Conservation (phyloP, 1,140 invertebrate genomes). For the Diorhabda elongata region DNA sequence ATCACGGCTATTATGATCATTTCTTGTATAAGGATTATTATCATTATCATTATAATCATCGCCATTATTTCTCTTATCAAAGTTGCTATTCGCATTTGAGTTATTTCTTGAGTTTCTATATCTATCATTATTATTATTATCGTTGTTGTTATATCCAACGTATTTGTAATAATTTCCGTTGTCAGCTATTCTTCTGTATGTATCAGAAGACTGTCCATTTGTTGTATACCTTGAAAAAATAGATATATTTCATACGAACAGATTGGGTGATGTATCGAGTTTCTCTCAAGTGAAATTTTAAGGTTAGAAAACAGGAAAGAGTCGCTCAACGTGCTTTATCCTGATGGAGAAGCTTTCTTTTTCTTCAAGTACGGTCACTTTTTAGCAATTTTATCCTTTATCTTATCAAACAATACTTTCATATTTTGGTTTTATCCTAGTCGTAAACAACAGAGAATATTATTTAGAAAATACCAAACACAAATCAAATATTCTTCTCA, state of each 20-base stretch:
- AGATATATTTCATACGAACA: not conserved
- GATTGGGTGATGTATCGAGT: not conserved
- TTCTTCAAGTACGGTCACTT: no score
- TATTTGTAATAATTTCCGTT: slow-evolving; percentile 2
- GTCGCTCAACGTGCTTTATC: no score
- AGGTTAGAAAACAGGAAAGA: no score
- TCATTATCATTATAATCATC: slow-evolving; percentile 5
- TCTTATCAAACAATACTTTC: no score
- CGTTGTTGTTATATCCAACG: not conserved
- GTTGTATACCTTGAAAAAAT: not conserved
- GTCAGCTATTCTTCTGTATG: not conserved
- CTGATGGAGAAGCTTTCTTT: no score
- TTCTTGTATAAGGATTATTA: slow-evolving; percentile 10
- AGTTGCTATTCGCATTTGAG: slow-evolving; percentile 1
- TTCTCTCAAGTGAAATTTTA: no score
- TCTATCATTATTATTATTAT: slow-evolving; percentile 9
- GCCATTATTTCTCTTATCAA: slow-evolving; percentile 10
- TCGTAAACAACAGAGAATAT: no score
- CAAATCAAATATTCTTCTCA: no score
- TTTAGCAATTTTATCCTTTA: no score
- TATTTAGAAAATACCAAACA: no score
- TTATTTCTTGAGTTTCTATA: slow-evolving; percentile 7
- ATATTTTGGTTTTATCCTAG: no score
- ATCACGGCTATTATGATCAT: slow-evolving; percentile 22
- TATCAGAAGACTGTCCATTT: not conserved